Conservation (phyloP, 1,140 invertebrate genomes). For the Diabrotica virgifera region DNA sequence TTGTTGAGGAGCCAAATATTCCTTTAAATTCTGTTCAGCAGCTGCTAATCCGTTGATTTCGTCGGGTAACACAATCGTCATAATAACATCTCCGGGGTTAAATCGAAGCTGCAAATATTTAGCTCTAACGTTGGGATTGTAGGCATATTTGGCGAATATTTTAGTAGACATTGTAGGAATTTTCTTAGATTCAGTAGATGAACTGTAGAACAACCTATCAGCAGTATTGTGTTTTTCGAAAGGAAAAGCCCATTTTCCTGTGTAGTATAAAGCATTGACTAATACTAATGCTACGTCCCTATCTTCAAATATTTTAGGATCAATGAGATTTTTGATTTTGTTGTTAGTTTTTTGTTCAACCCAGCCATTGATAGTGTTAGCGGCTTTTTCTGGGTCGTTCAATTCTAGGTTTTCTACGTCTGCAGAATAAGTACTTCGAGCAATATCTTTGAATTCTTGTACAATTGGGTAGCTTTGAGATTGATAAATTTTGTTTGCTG, state of each 20-base stretch:
- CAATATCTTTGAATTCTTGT: conserved; percentile 28
- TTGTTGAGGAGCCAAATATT: conserved; percentile 35
- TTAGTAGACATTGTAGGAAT: neutral
- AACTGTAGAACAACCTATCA: neutral
- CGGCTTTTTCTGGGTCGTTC: conserved; percentile 39
- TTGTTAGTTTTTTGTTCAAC: conserved; percentile 66
- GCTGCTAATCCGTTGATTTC: conserved; percentile 54
- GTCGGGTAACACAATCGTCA: conserved; percentile 66
- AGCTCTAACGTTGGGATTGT: neutral
- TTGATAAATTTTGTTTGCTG: conserved; percentile 29
- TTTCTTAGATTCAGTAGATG: neutral
- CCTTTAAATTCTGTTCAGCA: conserved; percentile 36
- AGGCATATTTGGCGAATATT: neutral
- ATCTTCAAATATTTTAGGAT: conserved; percentile 51
- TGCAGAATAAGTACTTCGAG: conserved; percentile 41
- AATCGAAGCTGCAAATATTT: neutral
- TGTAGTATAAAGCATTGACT: conserved; percentile 84
- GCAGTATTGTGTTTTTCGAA: neutral
- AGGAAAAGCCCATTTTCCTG: conserved; percentile 41
- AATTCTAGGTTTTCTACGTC: conserved; percentile 57
- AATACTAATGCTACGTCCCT: conserved; percentile 61
- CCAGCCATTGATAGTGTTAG: conserved; percentile 64
- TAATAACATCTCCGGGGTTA: conserved; percentile 47
- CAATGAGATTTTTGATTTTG: conserved; percentile 65
- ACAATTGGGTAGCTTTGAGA: conserved; percentile 16